Evolutionary conservation across 2,888 invertebrate genomes (phyloP).

Genomic region (Microplitis manilae): DNA sequence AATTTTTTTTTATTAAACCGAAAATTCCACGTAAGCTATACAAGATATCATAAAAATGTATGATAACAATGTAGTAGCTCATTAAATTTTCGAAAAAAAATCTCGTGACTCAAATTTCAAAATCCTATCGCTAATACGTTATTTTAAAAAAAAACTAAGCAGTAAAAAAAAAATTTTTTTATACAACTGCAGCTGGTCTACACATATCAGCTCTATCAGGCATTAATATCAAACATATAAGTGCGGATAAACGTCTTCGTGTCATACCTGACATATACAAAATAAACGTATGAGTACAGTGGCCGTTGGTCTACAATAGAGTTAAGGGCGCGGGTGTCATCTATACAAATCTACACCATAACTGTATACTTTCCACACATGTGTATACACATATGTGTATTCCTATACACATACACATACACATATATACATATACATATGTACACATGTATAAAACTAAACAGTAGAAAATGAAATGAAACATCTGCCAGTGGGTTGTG

Average conservation of each 20-base stretch:
- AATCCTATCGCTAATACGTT: too few species aligned
- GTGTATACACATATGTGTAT: background rate
- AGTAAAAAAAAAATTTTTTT: constrained; percentile 5
- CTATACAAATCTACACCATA: constrained; percentile 45
- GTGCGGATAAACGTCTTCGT: constrained; percentile 26
- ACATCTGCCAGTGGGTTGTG: constrained; percentile 68
- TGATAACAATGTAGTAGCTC: too few species aligned
- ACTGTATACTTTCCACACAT: constrained; percentile 46
- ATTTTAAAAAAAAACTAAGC: background rate
- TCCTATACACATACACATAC: background rate
- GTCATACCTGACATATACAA: constrained; percentile 27
- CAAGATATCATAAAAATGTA: too few species aligned
- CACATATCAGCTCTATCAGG: constrained; percentile 11
- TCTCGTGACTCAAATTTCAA: too few species aligned
- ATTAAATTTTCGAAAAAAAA: too few species aligned
- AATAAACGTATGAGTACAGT: constrained; percentile 36
- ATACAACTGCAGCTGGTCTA: constrained; percentile 27
- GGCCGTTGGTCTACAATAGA: constrained; percentile 54
- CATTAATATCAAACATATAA: constrained; percentile 25
- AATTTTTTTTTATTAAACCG: background rate
- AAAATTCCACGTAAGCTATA: background rate
- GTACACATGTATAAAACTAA: background rate
- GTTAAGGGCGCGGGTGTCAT: constrained; percentile 56
- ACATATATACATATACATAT: background rate
- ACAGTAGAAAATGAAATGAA: constrained; percentile 54